phyloP scores from a whole-genome alignment of 2,888 invertebrate genomes.

The Seira sanloemensis region DNA sequence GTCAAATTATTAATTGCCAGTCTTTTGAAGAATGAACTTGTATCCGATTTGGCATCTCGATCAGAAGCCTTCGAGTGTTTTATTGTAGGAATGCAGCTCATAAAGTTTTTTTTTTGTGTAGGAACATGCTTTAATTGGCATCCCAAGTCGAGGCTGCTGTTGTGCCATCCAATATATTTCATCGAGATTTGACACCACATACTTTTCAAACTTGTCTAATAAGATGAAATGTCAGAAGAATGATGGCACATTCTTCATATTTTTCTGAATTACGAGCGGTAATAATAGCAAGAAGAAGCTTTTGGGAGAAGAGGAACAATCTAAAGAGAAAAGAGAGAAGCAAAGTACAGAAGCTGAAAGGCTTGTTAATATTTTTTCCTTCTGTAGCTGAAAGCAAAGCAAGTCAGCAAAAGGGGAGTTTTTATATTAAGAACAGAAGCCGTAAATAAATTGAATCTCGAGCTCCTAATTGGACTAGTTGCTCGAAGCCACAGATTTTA shows the following conservation, averaged over 20 bases:
- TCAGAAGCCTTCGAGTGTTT: conserved; percentile 11
- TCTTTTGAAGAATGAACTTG: conserved; percentile 32
- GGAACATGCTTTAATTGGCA: conserved; percentile 46
- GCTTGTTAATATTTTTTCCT: conserved; percentile 51
- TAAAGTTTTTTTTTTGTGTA: conserved; percentile 1
- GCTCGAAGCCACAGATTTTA: conserved; percentile 39
- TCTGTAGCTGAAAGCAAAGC: conserved; percentile 52
- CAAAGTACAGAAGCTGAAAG: conserved; percentile 29
- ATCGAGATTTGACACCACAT: conserved; percentile 40
- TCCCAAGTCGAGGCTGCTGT: conserved; percentile 47
- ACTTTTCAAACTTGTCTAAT: conserved; percentile 40
- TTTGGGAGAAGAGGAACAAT: background rate
- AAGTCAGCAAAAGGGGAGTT: conserved; percentile 22
- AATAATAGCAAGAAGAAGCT: background rate
- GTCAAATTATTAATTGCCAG: conserved; percentile 43
- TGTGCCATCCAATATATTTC: conserved; percentile 34
- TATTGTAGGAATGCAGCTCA: conserved; percentile 40
- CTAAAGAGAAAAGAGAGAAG: conserved; percentile 1
- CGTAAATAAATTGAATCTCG: conserved; percentile 61
- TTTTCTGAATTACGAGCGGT: background rate
- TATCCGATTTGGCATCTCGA: background rate
- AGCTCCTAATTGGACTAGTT: conserved; percentile 61
- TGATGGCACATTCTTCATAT: conserved; percentile 29
- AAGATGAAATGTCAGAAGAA: conserved; percentile 54
- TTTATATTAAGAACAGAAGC: conserved; percentile 47